Base-by-base conservation (phyloP, 2,888 invertebrate genomes). In the Petrophora chlorosata region DNA sequence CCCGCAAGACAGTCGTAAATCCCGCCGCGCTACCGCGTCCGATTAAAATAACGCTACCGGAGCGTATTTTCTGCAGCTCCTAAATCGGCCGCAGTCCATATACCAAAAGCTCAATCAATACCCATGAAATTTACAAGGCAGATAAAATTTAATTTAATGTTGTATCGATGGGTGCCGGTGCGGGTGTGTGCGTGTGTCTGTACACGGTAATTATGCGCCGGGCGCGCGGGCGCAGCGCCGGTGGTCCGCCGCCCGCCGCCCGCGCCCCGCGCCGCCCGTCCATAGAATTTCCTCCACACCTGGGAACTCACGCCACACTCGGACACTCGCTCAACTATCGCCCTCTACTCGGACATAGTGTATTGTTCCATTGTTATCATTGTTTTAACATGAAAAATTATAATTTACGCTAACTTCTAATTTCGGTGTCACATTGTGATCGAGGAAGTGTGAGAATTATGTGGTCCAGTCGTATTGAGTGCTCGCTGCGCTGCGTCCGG, bases 131-230 rank as follows among this genome's bases (percentile, higher is more conserved):
- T 86, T 86, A 87, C 83, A 86, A 85, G 82, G 79, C 75, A 85
- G 83, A 85, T 88, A 83, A 84, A 82, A 81, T 80, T 84, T 82
- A 82, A 85, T 85, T 84, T 86, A 82, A 83, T 76, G 82, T 82
- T 84, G 82, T 83, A 81, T 83, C 79, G 79, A 76, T 80, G 76
- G 68, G 63, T 69, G 71, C 66, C n/a, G n/a, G 70, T 67, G 45
- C 36, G 63, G 56, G 61, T 76, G 76, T 75, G 75, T 75, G 76
- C 75, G 76, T 76, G 76, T 76, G 80, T 82, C 73, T 76, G 84
- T 85, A 79, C 80, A 79, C 76, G 80, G 84, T 90, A 89, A 90
- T 90, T 90, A 90, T 87, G 87, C 83, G 84, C 78, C 79, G 81
- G 81, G 70, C 79, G 82, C 82, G 85, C 85, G 75, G 76, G 83